Conservation (phyloP, 1,140 invertebrate genomes). For the Pogonomyrmex californicus region DNA sequence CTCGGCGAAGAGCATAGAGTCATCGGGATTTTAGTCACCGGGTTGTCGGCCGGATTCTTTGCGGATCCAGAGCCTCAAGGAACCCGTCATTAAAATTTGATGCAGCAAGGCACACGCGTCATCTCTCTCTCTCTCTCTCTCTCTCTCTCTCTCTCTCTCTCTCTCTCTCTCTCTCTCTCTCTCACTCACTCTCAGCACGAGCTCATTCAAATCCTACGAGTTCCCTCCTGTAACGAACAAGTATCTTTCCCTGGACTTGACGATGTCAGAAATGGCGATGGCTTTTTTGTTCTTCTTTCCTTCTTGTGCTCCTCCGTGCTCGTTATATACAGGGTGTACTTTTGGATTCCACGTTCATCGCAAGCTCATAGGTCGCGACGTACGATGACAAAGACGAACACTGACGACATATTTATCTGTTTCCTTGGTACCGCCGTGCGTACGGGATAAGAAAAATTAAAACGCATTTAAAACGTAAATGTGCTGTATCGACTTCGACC, state of each 20-base stretch:
- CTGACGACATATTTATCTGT: constrained; percentile 8
- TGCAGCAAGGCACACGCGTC: too few relatives aligned
- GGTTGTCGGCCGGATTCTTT: background rate
- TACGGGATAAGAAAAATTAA: constrained; percentile 17
- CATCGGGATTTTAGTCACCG: background rate
- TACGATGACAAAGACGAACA: background rate
- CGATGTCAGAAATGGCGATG: background rate
- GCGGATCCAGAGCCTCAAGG: background rate
- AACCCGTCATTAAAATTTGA: background rate
- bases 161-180: too few relatives aligned
- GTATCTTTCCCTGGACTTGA: background rate
- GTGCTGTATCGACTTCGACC: background rate
- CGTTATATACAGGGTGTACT: background rate
- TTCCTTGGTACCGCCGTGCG: background rate
- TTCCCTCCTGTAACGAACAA: background rate
- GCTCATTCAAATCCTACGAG: background rate
- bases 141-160: background rate
- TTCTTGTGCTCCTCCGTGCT: background rate
- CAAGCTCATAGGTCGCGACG: background rate
- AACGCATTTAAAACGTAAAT: constrained; percentile 35
- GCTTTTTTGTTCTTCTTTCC: constrained; percentile 2
- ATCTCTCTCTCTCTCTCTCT: too few relatives aligned
- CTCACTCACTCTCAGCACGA: background rate
- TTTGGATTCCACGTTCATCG: background rate
- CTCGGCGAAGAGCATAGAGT: background rate